Conservation (phyloP, 2,797 vertebrate genomes). For the Steatocranus sp. region DNA sequence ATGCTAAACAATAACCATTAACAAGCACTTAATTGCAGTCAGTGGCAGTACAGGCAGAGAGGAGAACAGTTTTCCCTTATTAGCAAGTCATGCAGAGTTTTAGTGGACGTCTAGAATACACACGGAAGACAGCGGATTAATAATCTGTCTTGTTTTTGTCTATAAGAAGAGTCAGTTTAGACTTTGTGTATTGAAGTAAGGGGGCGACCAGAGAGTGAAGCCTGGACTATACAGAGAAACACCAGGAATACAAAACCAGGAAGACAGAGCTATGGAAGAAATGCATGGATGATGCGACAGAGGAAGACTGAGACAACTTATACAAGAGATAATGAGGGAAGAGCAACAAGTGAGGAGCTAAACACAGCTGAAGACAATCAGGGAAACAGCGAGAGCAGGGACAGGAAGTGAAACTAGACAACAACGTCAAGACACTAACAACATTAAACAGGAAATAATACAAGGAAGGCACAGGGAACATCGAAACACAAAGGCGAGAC, state of each 20-base stretch:
- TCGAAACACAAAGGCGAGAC: background rate
- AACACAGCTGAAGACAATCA: background rate
- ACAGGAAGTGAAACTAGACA: background rate
- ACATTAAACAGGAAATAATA: background rate
- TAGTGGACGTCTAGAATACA: background rate
- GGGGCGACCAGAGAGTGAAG: background rate
- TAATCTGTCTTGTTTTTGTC: background rate
- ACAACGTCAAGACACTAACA: accelerated
- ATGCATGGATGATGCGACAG: background rate
- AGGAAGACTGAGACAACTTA: background rate
- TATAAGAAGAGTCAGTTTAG: background rate
- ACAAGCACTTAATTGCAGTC: background rate
- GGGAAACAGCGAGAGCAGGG: background rate
- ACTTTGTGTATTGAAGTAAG: background rate
- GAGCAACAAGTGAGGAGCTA: background rate
- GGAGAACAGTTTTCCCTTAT: background rate
- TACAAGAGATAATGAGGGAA: background rate
- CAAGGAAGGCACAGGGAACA: background rate
- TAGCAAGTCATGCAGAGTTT: background rate
- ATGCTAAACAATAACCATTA: background rate
- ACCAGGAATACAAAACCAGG: background rate
- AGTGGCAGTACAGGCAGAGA: background rate
- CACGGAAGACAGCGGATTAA: background rate
- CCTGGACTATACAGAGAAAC: background rate
- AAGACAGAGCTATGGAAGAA: background rate